phyloP scores from a whole-genome alignment of 2,113 vertebrate genomes.

The Hyla sarda region DNA sequence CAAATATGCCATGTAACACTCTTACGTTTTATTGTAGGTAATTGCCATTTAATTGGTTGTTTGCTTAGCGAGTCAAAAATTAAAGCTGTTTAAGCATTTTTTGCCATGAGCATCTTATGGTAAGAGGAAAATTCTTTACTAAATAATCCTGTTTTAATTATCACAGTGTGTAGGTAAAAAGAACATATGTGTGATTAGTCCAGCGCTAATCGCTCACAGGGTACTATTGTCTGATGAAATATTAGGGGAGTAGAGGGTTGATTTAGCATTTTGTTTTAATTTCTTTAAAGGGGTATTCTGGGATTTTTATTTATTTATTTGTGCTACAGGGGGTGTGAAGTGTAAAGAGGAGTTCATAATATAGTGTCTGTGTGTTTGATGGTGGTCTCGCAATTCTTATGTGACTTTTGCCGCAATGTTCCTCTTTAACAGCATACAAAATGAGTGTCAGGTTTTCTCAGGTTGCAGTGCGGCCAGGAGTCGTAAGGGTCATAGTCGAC shows the following conservation, averaged over 20 bases:
- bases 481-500: too few relatives aligned
- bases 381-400: too few relatives aligned
- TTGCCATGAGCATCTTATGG: constrained; percentile 45
- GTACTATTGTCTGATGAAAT: background rate
- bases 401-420: too few relatives aligned
- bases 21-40: constrained; percentile 72
- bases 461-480: too few relatives aligned
- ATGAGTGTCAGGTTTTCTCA: too few relatives aligned
- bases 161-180: constrained; percentile 23
- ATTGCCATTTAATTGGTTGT: constrained; percentile 76
- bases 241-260: background rate
- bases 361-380: too few relatives aligned
- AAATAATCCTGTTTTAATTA: constrained; percentile 28
- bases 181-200: constrained; percentile 21
- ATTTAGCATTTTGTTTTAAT: background rate
- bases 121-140: constrained; percentile 29
- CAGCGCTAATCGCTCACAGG: background rate
- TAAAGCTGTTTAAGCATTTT: constrained; percentile 68
- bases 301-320: too few relatives aligned
- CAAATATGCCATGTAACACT: constrained; percentile 80
- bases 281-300: too few relatives aligned
- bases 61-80: constrained; percentile 71
- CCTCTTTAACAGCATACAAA: too few relatives aligned
- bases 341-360: too few relatives aligned
- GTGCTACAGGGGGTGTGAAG: too few relatives aligned